Conservation (phyloP, 2,113 vertebrate genomes). For the Lathamus discolor region DNA sequence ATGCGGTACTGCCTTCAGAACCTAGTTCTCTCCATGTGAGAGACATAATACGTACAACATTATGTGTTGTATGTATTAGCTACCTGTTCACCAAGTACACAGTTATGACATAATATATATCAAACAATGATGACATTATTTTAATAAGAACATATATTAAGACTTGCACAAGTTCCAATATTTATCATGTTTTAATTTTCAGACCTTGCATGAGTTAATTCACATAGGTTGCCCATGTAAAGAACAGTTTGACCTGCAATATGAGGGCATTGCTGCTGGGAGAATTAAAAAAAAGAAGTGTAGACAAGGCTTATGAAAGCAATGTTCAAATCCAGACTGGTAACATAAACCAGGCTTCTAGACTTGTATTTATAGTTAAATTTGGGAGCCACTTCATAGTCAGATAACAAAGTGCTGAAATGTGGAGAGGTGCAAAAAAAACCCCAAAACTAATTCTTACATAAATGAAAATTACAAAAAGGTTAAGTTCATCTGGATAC, state of each 20-base stretch:
- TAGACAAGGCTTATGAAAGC: neutral
- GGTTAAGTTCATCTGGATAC: neutral
- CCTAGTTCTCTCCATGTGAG: neutral
- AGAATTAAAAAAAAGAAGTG: neutral
- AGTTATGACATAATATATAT: neutral
- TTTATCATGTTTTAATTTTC: neutral
- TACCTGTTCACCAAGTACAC: neutral
- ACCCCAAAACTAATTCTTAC: neutral
- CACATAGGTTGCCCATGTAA: neutral
- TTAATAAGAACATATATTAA: neutral
- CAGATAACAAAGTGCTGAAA: slow-evolving; percentile 23
- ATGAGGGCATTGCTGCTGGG: neutral
- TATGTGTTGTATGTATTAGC: neutral
- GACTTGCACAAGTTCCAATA: neutral
- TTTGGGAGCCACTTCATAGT: neutral
- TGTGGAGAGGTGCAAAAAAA: neutral
- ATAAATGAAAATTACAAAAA: neutral
- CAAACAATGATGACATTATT: neutral
- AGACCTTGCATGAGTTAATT: neutral
- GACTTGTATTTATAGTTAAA: neutral
- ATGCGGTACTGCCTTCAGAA: neutral
- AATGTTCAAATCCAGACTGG: neutral
- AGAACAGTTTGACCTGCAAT: neutral
- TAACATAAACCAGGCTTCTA: neutral
- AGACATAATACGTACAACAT: neutral